Conservation (phyloP, 2,888 invertebrate genomes). For the Holacanthella duospinosa region DNA sequence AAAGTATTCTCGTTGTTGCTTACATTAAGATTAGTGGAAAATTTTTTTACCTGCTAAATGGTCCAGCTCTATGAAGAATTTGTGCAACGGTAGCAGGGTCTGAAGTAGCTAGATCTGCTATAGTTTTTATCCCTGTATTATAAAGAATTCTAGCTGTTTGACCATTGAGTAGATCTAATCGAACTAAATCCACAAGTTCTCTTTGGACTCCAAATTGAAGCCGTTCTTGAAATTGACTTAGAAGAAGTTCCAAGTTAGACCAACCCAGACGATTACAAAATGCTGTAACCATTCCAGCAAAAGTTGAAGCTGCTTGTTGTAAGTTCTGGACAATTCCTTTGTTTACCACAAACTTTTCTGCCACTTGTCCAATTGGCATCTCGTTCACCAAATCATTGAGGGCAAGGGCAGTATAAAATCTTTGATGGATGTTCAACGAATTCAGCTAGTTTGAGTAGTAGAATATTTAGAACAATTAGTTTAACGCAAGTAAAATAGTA, state of each 20-base stretch:
- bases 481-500: neutral
- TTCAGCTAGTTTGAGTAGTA: neutral
- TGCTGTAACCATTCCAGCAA: conserved; percentile 94
- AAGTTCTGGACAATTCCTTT: conserved; percentile 85
- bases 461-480: neutral
- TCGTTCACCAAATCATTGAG: conserved; percentile 89
- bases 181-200: conserved; percentile 83
- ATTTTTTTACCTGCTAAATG: conserved; percentile 61
- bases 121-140: conserved; percentile 64
- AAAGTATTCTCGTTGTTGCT: too few species aligned
- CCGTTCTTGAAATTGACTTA: conserved; percentile 86
- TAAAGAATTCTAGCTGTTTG: conserved; percentile 72
- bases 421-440: conserved; percentile 41
- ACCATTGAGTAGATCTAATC: conserved; percentile 70
- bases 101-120: conserved; percentile 67
- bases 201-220: conserved; percentile 87
- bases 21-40: too few species aligned
- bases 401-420: conserved; percentile 82
- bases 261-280: conserved; percentile 89
- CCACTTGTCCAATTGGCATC: conserved; percentile 65
- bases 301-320: conserved; percentile 88
- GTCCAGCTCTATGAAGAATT: conserved; percentile 62
- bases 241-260: conserved; percentile 75
- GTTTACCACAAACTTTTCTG: conserved; percentile 71
- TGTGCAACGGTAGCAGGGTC: conserved; percentile 59